Evolutionary conservation across 2,797 vertebrate genomes (phyloP), one percentile per base, ranked within the genome.

Genomic region (Gila robusta): DNA sequence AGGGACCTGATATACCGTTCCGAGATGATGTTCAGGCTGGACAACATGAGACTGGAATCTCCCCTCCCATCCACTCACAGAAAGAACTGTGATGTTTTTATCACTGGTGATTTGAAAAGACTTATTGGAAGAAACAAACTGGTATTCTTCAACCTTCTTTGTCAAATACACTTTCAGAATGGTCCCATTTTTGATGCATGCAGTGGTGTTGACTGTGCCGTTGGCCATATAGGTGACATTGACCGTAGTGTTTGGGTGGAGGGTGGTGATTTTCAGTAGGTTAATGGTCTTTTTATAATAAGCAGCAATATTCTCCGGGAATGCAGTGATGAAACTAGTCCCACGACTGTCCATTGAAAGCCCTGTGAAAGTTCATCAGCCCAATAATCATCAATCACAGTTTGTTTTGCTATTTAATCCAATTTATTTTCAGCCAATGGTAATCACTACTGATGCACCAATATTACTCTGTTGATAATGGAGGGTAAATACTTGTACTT

Each of bases 241-340:
- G 59, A 95, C 77, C 0, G 0, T 0, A 0, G 94, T 94, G 28
- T 1, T 0, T 0, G 26, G 0, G 0, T 71, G 0, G 8, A 95
- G 8, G 6, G 91, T 89, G 0, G 88, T 93, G 84, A 96, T 54
- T 12, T 35, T 56, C 21, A 95, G 26, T 2, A 0, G 6, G 89
- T 91, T 91, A 0, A 0, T 0, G 4, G 88, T 0, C 0, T 0
- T 0, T 0, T 92, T 92, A 70, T 93, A 67, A 85, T 92, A 96
- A 54, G 83, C 85, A 39, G 95, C 95, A 0, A 95, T 91, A 87
- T 95, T 96, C 87, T 96, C 95, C 0, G 93, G 94, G 64, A 95
- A 96, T 26, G 87, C 93, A 0, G 92, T 87, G 0, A 86, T 14
- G 56, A 95, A 95, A 0, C 52, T 19, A 0, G 0, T 74, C 10